A percentile compares a stretch with the other conserved stretches of the same genome.
These are phyloP conservation scores for Indicator maculatus DNA, from an alignment of 2,113 vertebrate species.

Conservation along the genomic window DNA sequence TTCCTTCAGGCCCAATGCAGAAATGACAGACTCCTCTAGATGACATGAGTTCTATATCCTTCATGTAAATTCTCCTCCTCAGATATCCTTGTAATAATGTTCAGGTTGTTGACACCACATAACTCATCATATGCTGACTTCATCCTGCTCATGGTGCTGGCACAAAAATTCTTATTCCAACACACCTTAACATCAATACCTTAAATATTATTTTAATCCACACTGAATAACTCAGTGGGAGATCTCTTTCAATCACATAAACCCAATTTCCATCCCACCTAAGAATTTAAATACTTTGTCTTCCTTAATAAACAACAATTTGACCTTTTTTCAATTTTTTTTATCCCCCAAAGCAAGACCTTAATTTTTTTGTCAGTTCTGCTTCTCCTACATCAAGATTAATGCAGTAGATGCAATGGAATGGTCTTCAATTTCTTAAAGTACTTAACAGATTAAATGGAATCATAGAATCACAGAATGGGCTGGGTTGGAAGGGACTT, in stretches of 20 bases:
- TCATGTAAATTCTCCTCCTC: conserved; percentile 55
- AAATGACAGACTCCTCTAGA: conserved; percentile 62
- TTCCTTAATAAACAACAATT: neutral
- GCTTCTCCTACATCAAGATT: neutral
- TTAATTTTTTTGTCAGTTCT: neutral
- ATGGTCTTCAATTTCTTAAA: neutral
- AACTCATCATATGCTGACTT: conserved; percentile 13
- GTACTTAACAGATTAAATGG: neutral
- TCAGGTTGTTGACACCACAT: conserved; percentile 30
- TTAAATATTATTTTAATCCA: neutral
- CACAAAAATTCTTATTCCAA: conserved; percentile 25
- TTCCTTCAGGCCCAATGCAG: conserved; percentile 70
- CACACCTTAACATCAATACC: neutral
- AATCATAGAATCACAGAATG: too few relatives aligned
- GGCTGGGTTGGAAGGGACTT: too few relatives aligned
- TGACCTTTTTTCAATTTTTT: neutral
- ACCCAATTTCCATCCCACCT: neutral
- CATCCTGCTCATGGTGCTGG: neutral
- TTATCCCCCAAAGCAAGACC: neutral
- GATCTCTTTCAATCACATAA: neutral
- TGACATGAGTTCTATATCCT: conserved; percentile 53
- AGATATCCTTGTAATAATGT: conserved; percentile 53
- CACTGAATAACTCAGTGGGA: neutral
- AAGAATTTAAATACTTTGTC: neutral
- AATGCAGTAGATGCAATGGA: neutral